A percentile compares a stretch with the other conserved stretches of the same genome.
These are phyloP conservation scores for Tadarida brasiliensis DNA, from an alignment of 2,797 vertebrate species.

Conservation along the genomic window DNA sequence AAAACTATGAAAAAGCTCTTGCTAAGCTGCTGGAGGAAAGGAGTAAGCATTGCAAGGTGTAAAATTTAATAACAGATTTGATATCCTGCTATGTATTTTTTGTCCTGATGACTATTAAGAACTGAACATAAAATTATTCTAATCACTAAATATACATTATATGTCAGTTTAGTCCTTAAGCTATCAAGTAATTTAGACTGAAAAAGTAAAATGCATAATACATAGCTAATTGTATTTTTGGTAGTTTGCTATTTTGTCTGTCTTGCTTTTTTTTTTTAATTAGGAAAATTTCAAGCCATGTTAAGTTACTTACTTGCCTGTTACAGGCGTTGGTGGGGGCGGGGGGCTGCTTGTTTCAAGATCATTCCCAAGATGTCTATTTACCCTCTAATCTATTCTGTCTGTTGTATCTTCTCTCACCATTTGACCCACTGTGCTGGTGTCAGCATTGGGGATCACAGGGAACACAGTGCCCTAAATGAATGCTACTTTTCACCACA, in stretches of 20 bases:
- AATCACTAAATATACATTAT: neutral
- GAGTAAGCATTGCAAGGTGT: neutral
- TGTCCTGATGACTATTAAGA: neutral
- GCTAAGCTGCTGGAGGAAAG: neutral
- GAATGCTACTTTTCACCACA: fast-evolving
- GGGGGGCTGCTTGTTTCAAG: neutral
- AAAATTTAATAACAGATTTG: neutral
- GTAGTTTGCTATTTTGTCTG: neutral
- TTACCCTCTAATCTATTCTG: neutral
- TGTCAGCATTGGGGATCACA: fast-evolving
- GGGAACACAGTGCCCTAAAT: too few species aligned
- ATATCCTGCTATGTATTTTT: neutral
- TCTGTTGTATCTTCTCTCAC: neutral
- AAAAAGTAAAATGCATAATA: neutral
- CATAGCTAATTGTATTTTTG: neutral
- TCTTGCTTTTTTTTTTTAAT: neutral
- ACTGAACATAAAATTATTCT: neutral
- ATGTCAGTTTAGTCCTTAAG: neutral
- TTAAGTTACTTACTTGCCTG: neutral
- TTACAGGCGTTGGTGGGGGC: too few species aligned
- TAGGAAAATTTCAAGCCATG: neutral
- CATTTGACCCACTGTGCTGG: neutral
- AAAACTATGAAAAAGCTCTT: neutral
- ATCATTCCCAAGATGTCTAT: neutral
- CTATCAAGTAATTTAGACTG: neutral